Percentiles rank a stretch among this genome's conserved stretches.
Evolutionary conservation across 2,888 invertebrate genomes (phyloP).

Genomic region (Camponotus fellah): DNA sequence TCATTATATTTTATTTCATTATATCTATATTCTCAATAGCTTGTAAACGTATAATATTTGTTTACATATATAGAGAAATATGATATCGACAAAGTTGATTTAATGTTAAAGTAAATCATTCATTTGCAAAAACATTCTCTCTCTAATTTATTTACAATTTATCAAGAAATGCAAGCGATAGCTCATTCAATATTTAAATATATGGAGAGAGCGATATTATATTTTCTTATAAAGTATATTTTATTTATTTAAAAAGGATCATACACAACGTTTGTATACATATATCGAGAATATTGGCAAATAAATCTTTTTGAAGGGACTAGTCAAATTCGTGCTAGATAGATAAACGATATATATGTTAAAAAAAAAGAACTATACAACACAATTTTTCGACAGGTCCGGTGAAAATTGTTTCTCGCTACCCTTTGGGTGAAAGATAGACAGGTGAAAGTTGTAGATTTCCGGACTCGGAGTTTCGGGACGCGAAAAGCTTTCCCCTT

Average conservation of each 20-base stretch:
- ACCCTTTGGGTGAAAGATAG: neutral
- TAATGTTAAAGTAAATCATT: slow-evolving; percentile 3
- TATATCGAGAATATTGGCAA: neutral
- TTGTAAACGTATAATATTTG: slow-evolving; percentile 14
- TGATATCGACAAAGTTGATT: neutral
- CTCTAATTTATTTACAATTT: neutral
- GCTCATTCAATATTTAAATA: slow-evolving; percentile 15
- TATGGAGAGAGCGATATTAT: neutral
- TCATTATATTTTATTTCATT: neutral
- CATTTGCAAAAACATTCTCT: neutral
- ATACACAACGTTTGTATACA: neutral
- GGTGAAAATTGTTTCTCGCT: neutral
- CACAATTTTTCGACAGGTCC: slow-evolving; percentile 11
- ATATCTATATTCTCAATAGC: neutral
- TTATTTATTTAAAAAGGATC: neutral
- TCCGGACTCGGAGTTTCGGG: neutral
- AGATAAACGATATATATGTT: slow-evolving; percentile 8
- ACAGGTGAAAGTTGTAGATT: slow-evolving; percentile 24
- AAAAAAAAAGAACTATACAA: neutral
- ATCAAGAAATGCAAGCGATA: neutral
- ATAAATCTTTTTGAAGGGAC: neutral
- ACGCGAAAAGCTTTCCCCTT: slow-evolving; percentile 21
- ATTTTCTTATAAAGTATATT: neutral
- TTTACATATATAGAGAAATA: slow-evolving; percentile 7
- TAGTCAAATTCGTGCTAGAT: neutral